Evolutionary conservation across 2,888 invertebrate genomes (phyloP).

Genomic region (Torymus tubicola): DNA sequence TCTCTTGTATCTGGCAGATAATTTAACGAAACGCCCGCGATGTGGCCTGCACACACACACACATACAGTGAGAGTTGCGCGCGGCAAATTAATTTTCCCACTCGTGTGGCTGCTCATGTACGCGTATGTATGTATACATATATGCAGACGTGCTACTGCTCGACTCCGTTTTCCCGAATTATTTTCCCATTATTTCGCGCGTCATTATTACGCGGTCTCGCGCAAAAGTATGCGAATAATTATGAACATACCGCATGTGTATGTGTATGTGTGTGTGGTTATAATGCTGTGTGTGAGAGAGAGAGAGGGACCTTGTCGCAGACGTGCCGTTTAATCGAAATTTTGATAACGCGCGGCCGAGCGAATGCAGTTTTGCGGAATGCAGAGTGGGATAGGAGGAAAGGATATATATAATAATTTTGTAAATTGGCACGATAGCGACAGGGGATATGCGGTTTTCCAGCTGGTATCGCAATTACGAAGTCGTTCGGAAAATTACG

Average conservation of each 20-base stretch:
- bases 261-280: too few relatives aligned
- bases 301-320: too few relatives aligned
- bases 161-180: slow-evolving; percentile 38
- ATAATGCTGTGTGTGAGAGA: too few relatives aligned
- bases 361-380: too few relatives aligned
- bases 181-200: slow-evolving; percentile 37
- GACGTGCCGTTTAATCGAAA: slow-evolving; percentile 7
- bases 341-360: background rate
- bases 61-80: background rate
- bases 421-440: too few relatives aligned
- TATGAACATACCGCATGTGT: background rate
- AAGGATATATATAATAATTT: too few relatives aligned
- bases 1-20: slow-evolving; percentile 50
- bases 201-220: slow-evolving; percentile 8
- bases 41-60: background rate
- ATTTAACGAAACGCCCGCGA: slow-evolving; percentile 44
- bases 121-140: background rate
- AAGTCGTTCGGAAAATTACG: too few relatives aligned
- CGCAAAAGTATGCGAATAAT: background rate
- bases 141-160: background rate
- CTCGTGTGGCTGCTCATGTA: background rate
- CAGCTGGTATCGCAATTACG: too few relatives aligned
- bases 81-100: slow-evolving; percentile 38
- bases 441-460: too few relatives aligned
- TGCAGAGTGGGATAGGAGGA: too few relatives aligned